Conservation (phyloP, 2,113 vertebrate species). For the Plestiodon gilberti region DNA sequence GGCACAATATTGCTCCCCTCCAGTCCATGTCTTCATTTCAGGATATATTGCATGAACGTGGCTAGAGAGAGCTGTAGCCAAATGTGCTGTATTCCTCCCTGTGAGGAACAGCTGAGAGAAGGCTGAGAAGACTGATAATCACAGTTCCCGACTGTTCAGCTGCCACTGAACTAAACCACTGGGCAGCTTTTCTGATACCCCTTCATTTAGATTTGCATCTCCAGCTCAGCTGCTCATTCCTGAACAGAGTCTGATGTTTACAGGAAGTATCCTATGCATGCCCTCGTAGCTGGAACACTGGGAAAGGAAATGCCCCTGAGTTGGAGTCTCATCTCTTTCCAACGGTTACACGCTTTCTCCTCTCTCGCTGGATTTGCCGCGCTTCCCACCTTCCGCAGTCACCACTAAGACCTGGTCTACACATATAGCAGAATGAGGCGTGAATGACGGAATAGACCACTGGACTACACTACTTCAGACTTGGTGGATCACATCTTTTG, state of each 20-base stretch:
- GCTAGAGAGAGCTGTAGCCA: not conserved
- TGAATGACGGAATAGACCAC: not conserved
- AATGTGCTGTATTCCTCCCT: not conserved
- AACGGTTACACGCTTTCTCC: not conserved
- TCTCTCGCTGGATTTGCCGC: not conserved
- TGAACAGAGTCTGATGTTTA: slow-evolving; percentile 2
- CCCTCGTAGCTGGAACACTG: not conserved
- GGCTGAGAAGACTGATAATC: not conserved
- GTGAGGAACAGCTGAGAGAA: not conserved
- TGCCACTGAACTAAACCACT: not conserved
- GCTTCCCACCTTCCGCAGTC: too few species aligned
- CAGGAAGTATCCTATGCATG: not conserved
- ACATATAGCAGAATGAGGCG: not conserved
- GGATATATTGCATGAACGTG: not conserved
- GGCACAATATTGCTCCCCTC: not conserved
- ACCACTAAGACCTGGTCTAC: not conserved
- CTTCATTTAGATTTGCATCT: not conserved
- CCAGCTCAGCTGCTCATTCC: slow-evolving; percentile 20
- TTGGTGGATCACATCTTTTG: too few species aligned
- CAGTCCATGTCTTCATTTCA: not conserved
- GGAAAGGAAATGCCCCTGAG: not conserved
- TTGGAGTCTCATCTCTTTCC: not conserved
- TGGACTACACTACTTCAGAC: not conserved
- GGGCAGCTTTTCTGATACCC: not conserved
- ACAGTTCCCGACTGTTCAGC: not conserved